A percentile compares a stretch with the other conserved stretches of the same genome.
Conservation (phyloP, 1,140 invertebrate genomes). For the Holotrichia oblita region DNA sequence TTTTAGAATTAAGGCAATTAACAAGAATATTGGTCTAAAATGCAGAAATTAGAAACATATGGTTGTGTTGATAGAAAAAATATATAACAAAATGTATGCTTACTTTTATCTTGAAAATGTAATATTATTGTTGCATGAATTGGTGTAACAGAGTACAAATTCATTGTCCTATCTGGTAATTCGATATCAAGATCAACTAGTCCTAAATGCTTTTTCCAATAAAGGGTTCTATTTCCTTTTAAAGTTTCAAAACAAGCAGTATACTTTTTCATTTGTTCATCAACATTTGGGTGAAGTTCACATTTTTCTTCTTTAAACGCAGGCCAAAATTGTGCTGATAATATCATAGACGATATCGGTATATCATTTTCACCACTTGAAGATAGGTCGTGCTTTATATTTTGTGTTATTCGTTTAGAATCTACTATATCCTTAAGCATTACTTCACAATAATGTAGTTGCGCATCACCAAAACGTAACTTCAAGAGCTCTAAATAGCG, state of each 20-base stretch:
- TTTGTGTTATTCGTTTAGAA: conserved; percentile 87
- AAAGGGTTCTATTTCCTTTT: conserved; percentile 93
- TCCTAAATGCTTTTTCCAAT: conserved; percentile 94
- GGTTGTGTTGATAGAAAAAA: background rate
- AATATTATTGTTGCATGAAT: conserved; percentile 94
- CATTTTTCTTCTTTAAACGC: conserved; percentile 94
- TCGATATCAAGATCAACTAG: conserved; percentile 93
- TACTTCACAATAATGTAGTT: conserved; percentile 97
- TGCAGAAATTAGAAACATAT: too few relatives aligned
- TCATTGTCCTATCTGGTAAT: conserved; percentile 81
- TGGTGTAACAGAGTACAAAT: conserved; percentile 84
- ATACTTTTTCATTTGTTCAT: conserved; percentile 85
- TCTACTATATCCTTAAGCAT: conserved; percentile 98
- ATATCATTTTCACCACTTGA: conserved; percentile 70
- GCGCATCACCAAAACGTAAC: conserved; percentile 93
- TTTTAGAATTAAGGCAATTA: too few relatives aligned
- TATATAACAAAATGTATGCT: conserved; percentile 47
- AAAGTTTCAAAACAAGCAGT: conserved; percentile 92
- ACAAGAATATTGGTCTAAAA: too few relatives aligned
- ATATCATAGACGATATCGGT: conserved; percentile 82
- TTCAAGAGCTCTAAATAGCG: conserved; percentile 96
- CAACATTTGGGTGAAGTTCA: conserved; percentile 82
- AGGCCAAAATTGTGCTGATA: conserved; percentile 99
- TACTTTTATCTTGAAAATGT: conserved; percentile 92
- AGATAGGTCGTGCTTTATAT: conserved; percentile 79